Percentiles rank a stretch among this genome's conserved stretches.
These are phyloP conservation scores for Eurosta solidaginis DNA, from an alignment of 1,140 invertebrate species.

Conservation along the genomic window DNA sequence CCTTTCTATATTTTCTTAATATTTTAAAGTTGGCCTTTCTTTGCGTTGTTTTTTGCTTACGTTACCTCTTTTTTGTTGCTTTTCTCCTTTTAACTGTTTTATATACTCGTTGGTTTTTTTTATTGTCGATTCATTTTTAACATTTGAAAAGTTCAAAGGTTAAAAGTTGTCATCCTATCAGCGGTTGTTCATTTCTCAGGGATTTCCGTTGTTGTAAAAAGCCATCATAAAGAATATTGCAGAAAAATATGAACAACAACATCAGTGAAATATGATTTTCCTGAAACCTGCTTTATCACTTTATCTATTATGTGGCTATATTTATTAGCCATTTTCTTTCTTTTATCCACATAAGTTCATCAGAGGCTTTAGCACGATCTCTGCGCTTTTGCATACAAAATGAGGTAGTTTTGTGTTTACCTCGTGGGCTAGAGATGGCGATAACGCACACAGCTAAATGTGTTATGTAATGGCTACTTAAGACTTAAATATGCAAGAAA, in stretches of 20 bases:
- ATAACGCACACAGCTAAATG: too few relatives aligned
- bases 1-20: slow-evolving; percentile 27
- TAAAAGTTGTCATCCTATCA: slow-evolving; percentile 7
- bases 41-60: neutral
- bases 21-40: neutral
- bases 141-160: neutral
- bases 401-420: neutral
- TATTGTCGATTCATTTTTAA: neutral
- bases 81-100: neutral
- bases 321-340: neutral
- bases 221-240: neutral
- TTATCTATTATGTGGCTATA: neutral
- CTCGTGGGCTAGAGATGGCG: neutral
- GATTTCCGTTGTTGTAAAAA: too few relatives aligned
- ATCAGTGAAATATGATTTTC: neutral
- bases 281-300: slow-evolving; percentile 19
- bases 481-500: too few relatives aligned
- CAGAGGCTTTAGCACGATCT: neutral
- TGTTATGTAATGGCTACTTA: too few relatives aligned
- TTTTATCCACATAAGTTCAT: slow-evolving; percentile 7
- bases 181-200: neutral
- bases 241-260: neutral
- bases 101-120: neutral
- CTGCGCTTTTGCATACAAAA: neutral
- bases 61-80: neutral